A percentile compares a stretch with the other conserved stretches of the same genome.
Evolutionary conservation across 2,113 vertebrate species (phyloP).

Genomic region (Caranx melampygus): DNA sequence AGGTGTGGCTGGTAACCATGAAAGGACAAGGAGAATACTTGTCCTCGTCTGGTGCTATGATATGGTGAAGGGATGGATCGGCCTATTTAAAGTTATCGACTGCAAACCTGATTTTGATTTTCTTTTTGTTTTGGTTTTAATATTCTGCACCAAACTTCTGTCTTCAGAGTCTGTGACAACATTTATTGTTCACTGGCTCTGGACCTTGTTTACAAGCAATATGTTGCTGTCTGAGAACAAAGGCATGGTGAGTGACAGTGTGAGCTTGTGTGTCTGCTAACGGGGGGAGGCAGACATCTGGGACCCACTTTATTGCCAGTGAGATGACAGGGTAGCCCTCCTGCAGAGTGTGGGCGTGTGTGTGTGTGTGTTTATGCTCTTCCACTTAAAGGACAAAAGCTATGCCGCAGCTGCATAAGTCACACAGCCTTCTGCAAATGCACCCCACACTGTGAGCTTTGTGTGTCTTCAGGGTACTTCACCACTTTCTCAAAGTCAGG

Average conservation of each 20-base stretch:
- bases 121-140: not conserved
- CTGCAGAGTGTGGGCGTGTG: constrained; percentile 45
- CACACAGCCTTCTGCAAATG: constrained; percentile 23
- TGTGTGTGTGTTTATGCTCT: constrained; percentile 32
- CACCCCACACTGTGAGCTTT: constrained; percentile 26
- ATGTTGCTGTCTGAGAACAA: constrained; percentile 53
- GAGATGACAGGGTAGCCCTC: constrained; percentile 59
- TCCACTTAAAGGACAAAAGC: constrained; percentile 58
- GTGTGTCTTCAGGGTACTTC: constrained; percentile 14
- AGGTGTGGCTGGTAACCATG: constrained; percentile 35
- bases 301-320: constrained; percentile 53
- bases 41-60: not conserved
- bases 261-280: constrained; percentile 50
- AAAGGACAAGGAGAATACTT: not conserved
- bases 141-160: not conserved
- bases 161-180: not conserved
- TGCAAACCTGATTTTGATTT: not conserved
- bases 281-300: constrained; percentile 63
- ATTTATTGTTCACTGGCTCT: constrained; percentile 7
- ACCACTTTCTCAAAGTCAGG: constrained; percentile 22
- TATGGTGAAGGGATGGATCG: not conserved
- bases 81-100: not conserved
- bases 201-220: constrained; percentile 23
- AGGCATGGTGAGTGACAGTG: constrained; percentile 45
- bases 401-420: constrained; percentile 39